These are phyloP conservation scores for Stegastes partitus DNA, from an alignment of 2,113 vertebrate species.

Conservation along the genomic window DNA sequence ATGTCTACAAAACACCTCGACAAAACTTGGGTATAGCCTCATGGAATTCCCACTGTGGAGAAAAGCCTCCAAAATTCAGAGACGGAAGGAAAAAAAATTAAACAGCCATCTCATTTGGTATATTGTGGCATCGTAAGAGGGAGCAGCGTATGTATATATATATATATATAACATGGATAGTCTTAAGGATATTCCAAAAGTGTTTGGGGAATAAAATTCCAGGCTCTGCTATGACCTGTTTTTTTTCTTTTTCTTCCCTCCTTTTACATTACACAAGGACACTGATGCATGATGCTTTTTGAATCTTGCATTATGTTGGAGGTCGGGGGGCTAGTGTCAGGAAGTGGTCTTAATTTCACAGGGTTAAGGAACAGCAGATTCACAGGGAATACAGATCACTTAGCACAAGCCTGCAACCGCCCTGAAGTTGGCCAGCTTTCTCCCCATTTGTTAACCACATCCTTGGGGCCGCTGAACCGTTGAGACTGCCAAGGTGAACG, in stretches of 20 bases:
- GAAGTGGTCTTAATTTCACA: slow-evolving; percentile 99
- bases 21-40: slow-evolving; percentile 63
- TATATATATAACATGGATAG: background rate
- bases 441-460: slow-evolving; percentile 98
- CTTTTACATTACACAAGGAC: slow-evolving; percentile 95
- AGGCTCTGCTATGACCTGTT: slow-evolving; percentile 78
- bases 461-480: slow-evolving; percentile 90
- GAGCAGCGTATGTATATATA: background rate
- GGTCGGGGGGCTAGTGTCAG: slow-evolving; percentile 94
- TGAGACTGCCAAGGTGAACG: slow-evolving; percentile 90
- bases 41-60: slow-evolving; percentile 57
- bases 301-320: slow-evolving; percentile 98
- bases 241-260: slow-evolving; percentile 71
- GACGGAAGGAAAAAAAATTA: slow-evolving; percentile 21
- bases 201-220: slow-evolving; percentile 28
- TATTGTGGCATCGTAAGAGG: slow-evolving; percentile 20
- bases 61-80: slow-evolving; percentile 51
- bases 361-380: slow-evolving; percentile 99
- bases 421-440: slow-evolving; percentile 88
- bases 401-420: slow-evolving; percentile 93
- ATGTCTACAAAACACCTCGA: slow-evolving; percentile 91
- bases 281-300: slow-evolving; percentile 99
- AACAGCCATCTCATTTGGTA: slow-evolving; percentile 38
- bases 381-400: slow-evolving; percentile 99
- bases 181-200: slow-evolving; percentile 5